Percentiles rank a stretch among this genome's conserved stretches.
Conservation (phyloP, 2,797 vertebrate species). For the Gorsachius magnificus region DNA sequence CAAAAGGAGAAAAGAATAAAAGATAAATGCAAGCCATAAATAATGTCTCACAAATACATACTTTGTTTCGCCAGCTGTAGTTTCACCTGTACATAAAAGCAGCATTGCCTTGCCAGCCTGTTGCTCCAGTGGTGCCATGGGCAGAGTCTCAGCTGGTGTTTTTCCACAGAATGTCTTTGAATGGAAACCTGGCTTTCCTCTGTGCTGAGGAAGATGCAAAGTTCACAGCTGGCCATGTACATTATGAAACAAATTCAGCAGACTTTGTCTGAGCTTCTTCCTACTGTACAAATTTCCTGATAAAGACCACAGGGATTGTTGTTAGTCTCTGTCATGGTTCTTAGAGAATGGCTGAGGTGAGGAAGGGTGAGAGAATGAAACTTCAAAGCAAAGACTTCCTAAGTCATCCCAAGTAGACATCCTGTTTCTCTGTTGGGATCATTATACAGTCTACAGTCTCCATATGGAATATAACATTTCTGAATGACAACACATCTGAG, state of each 20-base stretch:
- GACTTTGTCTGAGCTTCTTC: not conserved
- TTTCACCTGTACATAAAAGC: not conserved
- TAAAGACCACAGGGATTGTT: not conserved
- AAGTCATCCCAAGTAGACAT: not conserved
- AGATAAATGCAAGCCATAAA: not conserved
- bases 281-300: not conserved
- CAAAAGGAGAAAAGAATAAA: not conserved
- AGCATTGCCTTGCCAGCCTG: not conserved
- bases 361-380: not conserved
- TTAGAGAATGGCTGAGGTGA: not conserved
- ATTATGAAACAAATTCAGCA: not conserved
- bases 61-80: not conserved
- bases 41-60: not conserved
- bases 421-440: not conserved
- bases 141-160: not conserved
- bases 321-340: not conserved
- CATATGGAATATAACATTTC: not conserved
- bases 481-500: not conserved
- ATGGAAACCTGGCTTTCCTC: not conserved
- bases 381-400: not conserved
- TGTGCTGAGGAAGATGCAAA: not conserved
- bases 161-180: not conserved
- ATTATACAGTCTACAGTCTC: not conserved
- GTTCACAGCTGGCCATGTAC: fast-evolving
- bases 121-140: not conserved